Conservation (phyloP, 1,140 invertebrate species). For the Aleiodes sp. region DNA sequence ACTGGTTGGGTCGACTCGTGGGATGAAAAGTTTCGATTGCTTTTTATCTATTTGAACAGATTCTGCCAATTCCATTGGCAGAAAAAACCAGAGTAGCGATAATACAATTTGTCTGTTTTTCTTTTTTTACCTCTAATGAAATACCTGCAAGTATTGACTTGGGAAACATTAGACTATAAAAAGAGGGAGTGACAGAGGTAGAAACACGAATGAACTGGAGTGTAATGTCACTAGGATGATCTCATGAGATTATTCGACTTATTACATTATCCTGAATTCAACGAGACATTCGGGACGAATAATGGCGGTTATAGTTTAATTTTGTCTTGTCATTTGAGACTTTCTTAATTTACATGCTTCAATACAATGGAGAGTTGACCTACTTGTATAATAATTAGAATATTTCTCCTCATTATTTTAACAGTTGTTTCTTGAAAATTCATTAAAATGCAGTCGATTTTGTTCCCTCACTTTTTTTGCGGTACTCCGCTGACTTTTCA, state of each 20-base stretch:
- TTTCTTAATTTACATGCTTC: not conserved
- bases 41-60: no score
- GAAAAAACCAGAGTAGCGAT: no score
- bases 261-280: not conserved
- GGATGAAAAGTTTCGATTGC: no score
- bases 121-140: constrained; percentile 18
- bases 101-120: constrained; percentile 25
- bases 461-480: no score
- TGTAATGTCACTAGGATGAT: not conserved
- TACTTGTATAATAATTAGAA: not conserved
- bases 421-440: no score
- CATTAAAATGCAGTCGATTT: no score
- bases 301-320: not conserved
- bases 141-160: constrained; percentile 26
- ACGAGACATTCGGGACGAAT: not conserved
- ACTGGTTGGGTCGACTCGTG: no score
- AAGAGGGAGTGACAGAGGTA: not conserved
- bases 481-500: no score
- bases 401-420: constrained; percentile 23
- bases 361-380: not conserved
- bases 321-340: not conserved
- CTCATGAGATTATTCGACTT: not conserved
- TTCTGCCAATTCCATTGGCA: no score
- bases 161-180: constrained; percentile 20
- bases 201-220: not conserved